These are phyloP conservation scores for Diphyllodes magnificus DNA, from an alignment of 2,113 vertebrate genomes.

Conservation along the genomic window DNA sequence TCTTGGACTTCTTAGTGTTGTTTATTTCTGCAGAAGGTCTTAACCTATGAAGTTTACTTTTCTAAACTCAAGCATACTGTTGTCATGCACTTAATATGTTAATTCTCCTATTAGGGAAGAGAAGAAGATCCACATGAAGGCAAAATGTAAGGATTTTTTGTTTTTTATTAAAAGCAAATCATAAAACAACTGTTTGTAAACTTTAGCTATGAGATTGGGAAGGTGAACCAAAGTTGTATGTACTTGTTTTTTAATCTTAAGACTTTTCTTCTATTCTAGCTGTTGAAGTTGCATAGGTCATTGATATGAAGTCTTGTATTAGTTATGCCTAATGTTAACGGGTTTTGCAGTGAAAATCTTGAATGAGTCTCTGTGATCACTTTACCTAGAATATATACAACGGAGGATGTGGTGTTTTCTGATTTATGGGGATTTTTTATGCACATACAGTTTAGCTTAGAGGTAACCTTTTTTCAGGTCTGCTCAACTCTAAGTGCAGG, in stretches of 20 bases:
- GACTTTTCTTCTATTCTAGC: not conserved
- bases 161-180: not conserved
- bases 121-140: conserved; percentile 99
- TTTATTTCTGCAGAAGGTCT: not conserved
- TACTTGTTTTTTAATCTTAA: not conserved
- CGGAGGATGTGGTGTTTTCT: not conserved
- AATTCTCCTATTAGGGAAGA: conserved; percentile 77
- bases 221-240: not conserved
- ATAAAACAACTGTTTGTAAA: not conserved
- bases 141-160: conserved; percentile 86
- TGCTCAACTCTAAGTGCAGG: not conserved
- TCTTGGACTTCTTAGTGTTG: not conserved
- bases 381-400: not conserved
- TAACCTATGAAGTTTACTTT: not conserved
- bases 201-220: not conserved
- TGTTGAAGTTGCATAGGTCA: not conserved
- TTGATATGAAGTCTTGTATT: not conserved
- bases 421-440: not conserved
- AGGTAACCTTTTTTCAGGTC: not conserved
- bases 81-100: conserved; percentile 11
- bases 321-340: conserved; percentile 14
- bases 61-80: not conserved
- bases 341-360: conserved; percentile 4
- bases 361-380: not conserved
- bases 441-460: not conserved